Percentiles rank a stretch among this genome's conserved stretches.
phyloP scores from a whole-genome alignment of 2,113 vertebrate species.

The Hippocampus abdominalis region DNA sequence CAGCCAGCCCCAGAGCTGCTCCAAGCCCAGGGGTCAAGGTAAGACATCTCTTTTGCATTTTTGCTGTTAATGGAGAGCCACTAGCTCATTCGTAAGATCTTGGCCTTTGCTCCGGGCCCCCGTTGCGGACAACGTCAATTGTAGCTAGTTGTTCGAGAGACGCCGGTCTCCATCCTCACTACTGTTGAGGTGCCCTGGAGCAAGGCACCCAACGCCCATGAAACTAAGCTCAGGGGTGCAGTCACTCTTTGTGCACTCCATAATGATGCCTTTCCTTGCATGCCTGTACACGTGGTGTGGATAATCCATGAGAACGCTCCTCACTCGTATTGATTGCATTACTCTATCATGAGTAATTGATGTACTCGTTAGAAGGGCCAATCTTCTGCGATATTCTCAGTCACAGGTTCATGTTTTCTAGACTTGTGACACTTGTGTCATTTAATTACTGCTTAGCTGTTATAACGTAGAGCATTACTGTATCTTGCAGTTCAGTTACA shows the following conservation, averaged over 20 bases:
- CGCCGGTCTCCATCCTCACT: not conserved
- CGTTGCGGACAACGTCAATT: not conserved
- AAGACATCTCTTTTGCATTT: slow-evolving; percentile 18
- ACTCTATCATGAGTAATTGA: too few species aligned
- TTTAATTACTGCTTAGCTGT: too few species aligned
- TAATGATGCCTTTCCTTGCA: too few species aligned
- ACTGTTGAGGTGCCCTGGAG: not conserved
- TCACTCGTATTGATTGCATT: too few species aligned
- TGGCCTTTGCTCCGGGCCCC: not conserved
- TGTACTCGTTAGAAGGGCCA: too few species aligned
- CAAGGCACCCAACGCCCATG: not conserved
- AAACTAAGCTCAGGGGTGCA: not conserved
- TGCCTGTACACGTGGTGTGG: too few species aligned
- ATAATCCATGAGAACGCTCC: too few species aligned
- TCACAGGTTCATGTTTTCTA: too few species aligned
- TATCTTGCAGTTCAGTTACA: not conserved
- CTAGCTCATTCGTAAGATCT: not conserved
- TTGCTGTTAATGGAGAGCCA: not conserved
- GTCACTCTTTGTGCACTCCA: not conserved
- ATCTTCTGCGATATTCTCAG: too few species aligned
- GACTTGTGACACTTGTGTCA: too few species aligned
- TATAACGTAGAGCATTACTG: not conserved
- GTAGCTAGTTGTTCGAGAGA: not conserved
- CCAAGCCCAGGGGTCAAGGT: slow-evolving; percentile 46
- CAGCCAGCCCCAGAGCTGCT: slow-evolving; percentile 22